Base-by-base conservation (phyloP, 2,888 invertebrate species). In the Margaritifera margaritifera region DNA sequence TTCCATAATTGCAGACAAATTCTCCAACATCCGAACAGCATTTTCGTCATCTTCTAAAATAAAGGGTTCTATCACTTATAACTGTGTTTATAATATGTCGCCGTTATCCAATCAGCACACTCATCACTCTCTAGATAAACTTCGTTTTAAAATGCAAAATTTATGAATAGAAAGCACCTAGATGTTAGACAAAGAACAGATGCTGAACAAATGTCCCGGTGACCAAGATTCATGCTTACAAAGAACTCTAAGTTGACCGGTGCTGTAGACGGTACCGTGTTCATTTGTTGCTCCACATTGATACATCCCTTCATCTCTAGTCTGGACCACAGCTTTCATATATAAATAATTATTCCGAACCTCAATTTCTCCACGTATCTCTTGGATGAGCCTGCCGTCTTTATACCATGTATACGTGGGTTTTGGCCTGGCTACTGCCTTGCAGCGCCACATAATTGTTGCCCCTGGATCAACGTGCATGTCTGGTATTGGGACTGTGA, bases 201-300 rank as follows among this genome's bases (percentile, higher is more conserved):
- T 8, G 31, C 31, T 6, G 31, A 31, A 31, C 0, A 6, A 6
- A 6, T 31, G 31, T 31, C 6, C 6, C 31, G 6, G 31, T 31
- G 6, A 31, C 6, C 31, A 31, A 50, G 53, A 2, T 56, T 58
- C 57, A 90, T 31, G 6, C 91, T 94, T 92, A 91, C 96, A 94
- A 64, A 98, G 91, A 54, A 98, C 96, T 82, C 96, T 91, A 42
- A 98, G 91, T 84, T 98, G 96, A 0, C 94, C 97, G 6, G 96
- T 95, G 0, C 96, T 96, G 89, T 94, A 97, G 72, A 93, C 93
- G 0, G 94, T 94, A 86, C 95, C 95, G 15, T 97, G 90, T 79
- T 95, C 95, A 92, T 98, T 98, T 68, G 92, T 93, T 0, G 97
- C 97, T 83, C 94, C 93, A 88, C 98, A 98, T 86, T 98, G 98